A percentile compares a stretch with the other conserved stretches of the same genome.
These are phyloP conservation scores for Papilio elwesi DNA, from an alignment of 2,888 invertebrate species.

Conservation along the genomic window DNA sequence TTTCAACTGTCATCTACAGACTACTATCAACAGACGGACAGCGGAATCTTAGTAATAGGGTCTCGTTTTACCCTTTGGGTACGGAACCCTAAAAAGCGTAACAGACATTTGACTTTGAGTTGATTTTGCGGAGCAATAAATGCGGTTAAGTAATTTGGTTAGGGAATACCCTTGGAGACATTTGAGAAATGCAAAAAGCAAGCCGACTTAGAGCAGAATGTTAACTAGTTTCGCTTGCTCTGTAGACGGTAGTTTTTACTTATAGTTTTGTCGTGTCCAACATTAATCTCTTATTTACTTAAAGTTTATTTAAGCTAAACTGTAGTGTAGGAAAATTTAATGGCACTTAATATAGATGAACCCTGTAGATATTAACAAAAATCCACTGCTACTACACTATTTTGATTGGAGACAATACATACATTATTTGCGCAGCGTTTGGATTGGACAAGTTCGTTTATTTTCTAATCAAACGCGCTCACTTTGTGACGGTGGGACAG, in stretches of 20 bases:
- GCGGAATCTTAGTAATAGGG: too few relatives aligned
- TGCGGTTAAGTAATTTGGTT: slow-evolving; percentile 17
- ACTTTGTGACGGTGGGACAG: slow-evolving; percentile 30
- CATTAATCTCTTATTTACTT: too few relatives aligned
- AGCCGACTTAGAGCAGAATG: not conserved
- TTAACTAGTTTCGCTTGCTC: not conserved
- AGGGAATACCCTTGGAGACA: slow-evolving; percentile 17
- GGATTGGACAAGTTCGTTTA: slow-evolving; percentile 27
- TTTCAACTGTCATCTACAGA: too few relatives aligned
- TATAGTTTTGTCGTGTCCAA: not conserved
- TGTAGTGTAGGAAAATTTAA: too few relatives aligned
- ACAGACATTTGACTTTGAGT: not conserved
- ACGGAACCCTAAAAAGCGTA: too few relatives aligned
- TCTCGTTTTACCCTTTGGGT: too few relatives aligned
- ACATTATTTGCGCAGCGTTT: slow-evolving; percentile 13
- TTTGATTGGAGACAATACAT: not conserved
- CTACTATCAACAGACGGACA: too few relatives aligned
- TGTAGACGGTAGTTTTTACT: not conserved
- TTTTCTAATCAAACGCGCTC: slow-evolving; percentile 32
- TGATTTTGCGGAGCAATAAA: slow-evolving; percentile 8
- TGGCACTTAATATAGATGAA: too few relatives aligned
- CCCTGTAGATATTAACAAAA: too few relatives aligned
- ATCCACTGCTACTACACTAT: too few relatives aligned
- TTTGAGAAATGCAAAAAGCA: slow-evolving; percentile 17
- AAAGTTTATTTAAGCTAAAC: too few relatives aligned